phyloP scores from a whole-genome alignment of 2,888 invertebrate species.

The Synergus umbraculus region DNA sequence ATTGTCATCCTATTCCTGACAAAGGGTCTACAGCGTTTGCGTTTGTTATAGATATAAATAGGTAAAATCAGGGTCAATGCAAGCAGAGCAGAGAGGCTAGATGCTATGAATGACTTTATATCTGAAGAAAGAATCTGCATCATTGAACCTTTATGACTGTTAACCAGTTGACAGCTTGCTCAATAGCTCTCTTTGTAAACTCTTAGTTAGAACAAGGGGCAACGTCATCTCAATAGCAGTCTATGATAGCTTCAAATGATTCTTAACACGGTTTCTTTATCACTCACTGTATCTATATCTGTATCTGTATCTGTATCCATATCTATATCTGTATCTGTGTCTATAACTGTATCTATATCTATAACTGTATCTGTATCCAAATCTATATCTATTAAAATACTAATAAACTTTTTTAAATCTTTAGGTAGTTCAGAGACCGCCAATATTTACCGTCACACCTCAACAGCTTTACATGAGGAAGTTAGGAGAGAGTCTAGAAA shows the following conservation, averaged over 20 bases:
- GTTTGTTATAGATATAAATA: not conserved
- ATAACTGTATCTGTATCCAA: too few relatives aligned
- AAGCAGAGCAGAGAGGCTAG: not conserved
- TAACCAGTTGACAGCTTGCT: slow-evolving; percentile 56
- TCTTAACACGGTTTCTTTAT: not conserved
- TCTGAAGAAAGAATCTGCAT: slow-evolving; percentile 42
- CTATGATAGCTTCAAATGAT: not conserved
- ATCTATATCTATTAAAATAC: not conserved
- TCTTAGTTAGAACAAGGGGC: slow-evolving; percentile 2
- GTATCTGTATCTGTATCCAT: too few relatives aligned
- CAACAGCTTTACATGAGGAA: slow-evolving; percentile 90
- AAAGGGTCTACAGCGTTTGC: not conserved
- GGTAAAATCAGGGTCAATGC: not conserved
- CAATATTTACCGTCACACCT: slow-evolving; percentile 89
- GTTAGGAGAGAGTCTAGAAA: slow-evolving; percentile 87
- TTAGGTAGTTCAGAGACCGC: slow-evolving; percentile 88
- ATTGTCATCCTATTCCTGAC: not conserved
- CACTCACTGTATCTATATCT: not conserved
- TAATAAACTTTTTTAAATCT: slow-evolving; percentile 12
- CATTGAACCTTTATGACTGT: slow-evolving; percentile 55
- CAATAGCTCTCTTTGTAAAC: not conserved
- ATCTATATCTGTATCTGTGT: too few relatives aligned
- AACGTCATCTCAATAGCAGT: not conserved
- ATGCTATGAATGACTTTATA: not conserved
- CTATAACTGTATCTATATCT: too few relatives aligned